These are phyloP conservation scores for Paradisaea rubra DNA, from an alignment of 2,113 vertebrate genomes.

Conservation along the genomic window DNA sequence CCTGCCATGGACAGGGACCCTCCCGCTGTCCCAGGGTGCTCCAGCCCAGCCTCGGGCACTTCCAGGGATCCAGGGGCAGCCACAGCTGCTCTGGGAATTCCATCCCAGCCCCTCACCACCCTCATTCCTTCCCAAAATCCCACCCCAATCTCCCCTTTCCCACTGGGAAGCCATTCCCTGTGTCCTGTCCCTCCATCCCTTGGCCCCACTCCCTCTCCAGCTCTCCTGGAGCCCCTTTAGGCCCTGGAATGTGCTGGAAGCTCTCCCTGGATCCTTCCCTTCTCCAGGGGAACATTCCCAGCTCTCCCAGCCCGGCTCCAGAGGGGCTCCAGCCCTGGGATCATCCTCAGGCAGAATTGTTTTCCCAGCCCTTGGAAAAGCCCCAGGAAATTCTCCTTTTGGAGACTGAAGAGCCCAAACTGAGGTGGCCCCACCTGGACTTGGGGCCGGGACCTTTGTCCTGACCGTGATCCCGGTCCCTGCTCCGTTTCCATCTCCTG, in stretches of 20 bases:
- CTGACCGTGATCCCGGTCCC: fast-evolving
- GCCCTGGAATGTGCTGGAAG: neutral
- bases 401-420: neutral
- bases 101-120: neutral
- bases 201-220: neutral
- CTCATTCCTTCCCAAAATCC: neutral
- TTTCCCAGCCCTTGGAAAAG: neutral
- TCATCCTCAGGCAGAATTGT: neutral
- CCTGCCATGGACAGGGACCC: neutral
- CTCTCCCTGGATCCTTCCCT: neutral
- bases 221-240: neutral
- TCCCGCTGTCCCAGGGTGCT: neutral
- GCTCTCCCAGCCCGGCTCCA: neutral
- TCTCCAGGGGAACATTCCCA: neutral
- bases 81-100: neutral
- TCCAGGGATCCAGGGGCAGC: neutral
- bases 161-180: neutral
- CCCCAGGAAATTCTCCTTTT: neutral
- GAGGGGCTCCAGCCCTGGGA: neutral
- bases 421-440: neutral
- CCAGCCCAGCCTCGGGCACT: neutral
- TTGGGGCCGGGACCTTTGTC: neutral
- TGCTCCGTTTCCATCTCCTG: neutral
- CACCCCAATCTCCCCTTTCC: neutral
- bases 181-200: neutral